Percentiles rank a stretch among this genome's conserved stretches.
phyloP scores from a whole-genome alignment of 2,113 vertebrate genomes.

The Gymnogyps californianus region DNA sequence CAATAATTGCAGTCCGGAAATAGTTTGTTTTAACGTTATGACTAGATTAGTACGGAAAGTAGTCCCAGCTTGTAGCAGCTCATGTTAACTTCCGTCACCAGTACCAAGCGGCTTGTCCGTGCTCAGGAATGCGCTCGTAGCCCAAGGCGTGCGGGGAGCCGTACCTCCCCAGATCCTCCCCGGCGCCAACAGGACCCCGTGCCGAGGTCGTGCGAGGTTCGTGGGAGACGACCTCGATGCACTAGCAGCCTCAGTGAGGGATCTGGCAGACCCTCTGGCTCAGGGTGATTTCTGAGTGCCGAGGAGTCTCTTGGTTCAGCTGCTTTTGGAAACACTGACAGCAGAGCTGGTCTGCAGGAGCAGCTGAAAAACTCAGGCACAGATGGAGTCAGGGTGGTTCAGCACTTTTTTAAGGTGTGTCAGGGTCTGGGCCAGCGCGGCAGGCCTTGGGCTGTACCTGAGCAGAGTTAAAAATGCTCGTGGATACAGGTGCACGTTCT shows the following conservation, averaged over 20 bases:
- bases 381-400: not conserved
- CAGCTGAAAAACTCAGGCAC: not conserved
- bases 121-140: not conserved
- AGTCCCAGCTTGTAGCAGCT: conserved; percentile 1
- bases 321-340: not conserved
- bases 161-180: not conserved
- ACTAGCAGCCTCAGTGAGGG: not conserved
- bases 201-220: not conserved
- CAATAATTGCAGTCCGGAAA: conserved; percentile 56
- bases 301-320: not conserved
- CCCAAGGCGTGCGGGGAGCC: not conserved
- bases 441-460: not conserved
- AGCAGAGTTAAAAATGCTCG: rapidly evolving
- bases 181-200: rapidly evolving
- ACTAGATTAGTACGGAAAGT: conserved; percentile 17
- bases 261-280: not conserved
- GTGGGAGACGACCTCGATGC: not conserved
- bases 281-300: not conserved
- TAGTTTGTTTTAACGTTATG: conserved; percentile 33
- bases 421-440: not conserved
- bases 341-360: not conserved
- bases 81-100: not conserved
- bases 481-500: not conserved
- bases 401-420: not conserved
- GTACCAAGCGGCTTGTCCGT: not conserved